Base-by-base conservation (phyloP, 1,140 invertebrate species). In the Tachypleus tridentatus region DNA sequence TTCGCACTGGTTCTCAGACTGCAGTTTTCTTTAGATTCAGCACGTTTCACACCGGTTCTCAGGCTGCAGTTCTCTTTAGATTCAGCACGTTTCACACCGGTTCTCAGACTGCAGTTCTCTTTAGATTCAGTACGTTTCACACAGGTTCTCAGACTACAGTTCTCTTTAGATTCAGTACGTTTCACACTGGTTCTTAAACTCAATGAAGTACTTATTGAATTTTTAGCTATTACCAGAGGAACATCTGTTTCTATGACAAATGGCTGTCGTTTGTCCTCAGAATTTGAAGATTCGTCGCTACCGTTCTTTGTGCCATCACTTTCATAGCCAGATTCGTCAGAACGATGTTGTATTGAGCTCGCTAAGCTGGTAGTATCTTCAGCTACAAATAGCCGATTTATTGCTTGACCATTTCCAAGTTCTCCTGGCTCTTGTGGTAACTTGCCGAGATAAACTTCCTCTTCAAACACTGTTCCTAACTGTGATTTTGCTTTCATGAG, bases 241-340 rank as follows among this genome's bases (percentile, higher is more conserved):
- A 29, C 29, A 29, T 29, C 29, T 29, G 29, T 29, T 29, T 29
- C 29, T 29, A 0, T 54, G 0, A 7, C 53, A 7, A n/a, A 54
- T 8, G 53, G 7, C 7, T 54, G n/a, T 3, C 53, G 53, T 54
- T 54, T 54, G n/a, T 8, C 7, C 53, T 8, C 53, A 8, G 53
- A 29, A 54, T 54, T 54, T 1, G 53, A 8, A 8, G n/a, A 7
- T 7, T 82, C 82, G 69, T 83, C 81, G 6, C 80, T 77, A 9
- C 81, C 81, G 1, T 79, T 78, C 69, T 82, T 75, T 0, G 85
- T 81, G n/a, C 86, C 84, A 71, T 89, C 87, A 74, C 87, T 88
- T 69, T 89, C 87, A 73, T 89, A 89, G 29, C 87, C 87, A 51
- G 87, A 89, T 76, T 89, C 87, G 73, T 88, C 89, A 49, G 86